Conservation (phyloP, 2,113 vertebrate species). For the Bubo scandiacus region DNA sequence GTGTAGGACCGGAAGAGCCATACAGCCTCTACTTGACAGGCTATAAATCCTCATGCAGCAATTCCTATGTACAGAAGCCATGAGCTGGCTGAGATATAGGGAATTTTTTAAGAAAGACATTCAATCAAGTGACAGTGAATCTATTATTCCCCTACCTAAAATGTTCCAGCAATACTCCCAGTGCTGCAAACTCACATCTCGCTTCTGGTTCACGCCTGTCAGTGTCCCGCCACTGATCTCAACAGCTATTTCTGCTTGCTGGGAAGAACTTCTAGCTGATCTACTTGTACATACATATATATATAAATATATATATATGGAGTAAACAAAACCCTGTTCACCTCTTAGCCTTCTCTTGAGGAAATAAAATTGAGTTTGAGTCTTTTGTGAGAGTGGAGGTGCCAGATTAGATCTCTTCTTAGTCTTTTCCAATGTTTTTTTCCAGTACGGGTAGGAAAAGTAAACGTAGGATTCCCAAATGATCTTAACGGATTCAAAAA, state of each 20-base stretch:
- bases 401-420: neutral
- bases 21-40: neutral
- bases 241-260: neutral
- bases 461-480: neutral
- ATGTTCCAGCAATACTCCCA: neutral
- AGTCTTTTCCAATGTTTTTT: neutral
- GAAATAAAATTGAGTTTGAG: neutral
- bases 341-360: neutral
- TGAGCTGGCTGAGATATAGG: neutral
- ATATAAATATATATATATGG: neutral
- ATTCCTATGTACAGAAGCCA: neutral
- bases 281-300: neutral
- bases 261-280: neutral
- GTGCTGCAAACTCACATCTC: neutral
- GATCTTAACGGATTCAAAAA: neutral
- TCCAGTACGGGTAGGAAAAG: neutral
- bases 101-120: neutral
- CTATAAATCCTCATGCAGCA: neutral
- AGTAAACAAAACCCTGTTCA: neutral
- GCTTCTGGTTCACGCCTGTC: neutral
- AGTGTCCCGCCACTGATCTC: neutral
- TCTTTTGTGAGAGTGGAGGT: neutral
- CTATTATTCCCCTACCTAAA: neutral
- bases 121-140: neutral
- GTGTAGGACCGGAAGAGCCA: neutral